Evolutionary conservation across 2,888 invertebrate species (phyloP).

Genomic region (Drosophila imparisetae): DNA sequence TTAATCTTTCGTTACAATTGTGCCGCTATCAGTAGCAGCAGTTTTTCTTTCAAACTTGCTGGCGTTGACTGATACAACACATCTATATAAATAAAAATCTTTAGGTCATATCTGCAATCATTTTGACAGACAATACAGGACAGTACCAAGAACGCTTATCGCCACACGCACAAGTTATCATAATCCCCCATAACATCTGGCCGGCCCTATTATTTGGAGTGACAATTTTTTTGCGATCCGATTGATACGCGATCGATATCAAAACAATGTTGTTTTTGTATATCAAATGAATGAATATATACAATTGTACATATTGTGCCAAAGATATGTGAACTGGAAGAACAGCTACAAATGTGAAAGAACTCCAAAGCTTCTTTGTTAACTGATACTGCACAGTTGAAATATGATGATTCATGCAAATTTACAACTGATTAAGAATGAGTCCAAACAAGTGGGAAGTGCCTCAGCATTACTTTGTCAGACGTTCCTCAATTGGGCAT

Average conservation of each 20-base stretch:
- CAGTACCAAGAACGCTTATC: slow-evolving; percentile 42
- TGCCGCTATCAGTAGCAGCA: slow-evolving; percentile 19
- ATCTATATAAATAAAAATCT: neutral
- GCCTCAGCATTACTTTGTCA: neutral
- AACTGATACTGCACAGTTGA: slow-evolving; percentile 12
- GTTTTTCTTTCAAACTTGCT: slow-evolving; percentile 1
- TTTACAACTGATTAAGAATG: slow-evolving; percentile 32
- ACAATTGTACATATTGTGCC: slow-evolving; percentile 4
- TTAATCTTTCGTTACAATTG: slow-evolving; percentile 24
- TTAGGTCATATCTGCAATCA: slow-evolving; percentile 32
- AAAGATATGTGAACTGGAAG: neutral
- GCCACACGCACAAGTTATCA: slow-evolving; percentile 67
- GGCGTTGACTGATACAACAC: neutral
- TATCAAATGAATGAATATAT: slow-evolving; percentile 10
- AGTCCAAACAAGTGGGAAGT: slow-evolving; percentile 10
- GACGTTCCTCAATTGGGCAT: neutral
- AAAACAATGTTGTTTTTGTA: slow-evolving; percentile 1
- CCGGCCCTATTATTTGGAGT: slow-evolving; percentile 23
- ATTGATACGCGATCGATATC: slow-evolving; percentile 21
- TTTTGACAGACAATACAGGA: slow-evolving; percentile 54
- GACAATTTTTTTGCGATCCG: slow-evolving; percentile 21
- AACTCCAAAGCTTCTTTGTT: slow-evolving; percentile 25
- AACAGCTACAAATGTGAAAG: neutral
- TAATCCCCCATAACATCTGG: slow-evolving; percentile 48
- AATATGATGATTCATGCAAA: slow-evolving; percentile 40